A percentile compares a stretch with the other conserved stretches of the same genome.
phyloP scores from a whole-genome alignment of 2,113 vertebrate genomes.

The Columbina picui region DNA sequence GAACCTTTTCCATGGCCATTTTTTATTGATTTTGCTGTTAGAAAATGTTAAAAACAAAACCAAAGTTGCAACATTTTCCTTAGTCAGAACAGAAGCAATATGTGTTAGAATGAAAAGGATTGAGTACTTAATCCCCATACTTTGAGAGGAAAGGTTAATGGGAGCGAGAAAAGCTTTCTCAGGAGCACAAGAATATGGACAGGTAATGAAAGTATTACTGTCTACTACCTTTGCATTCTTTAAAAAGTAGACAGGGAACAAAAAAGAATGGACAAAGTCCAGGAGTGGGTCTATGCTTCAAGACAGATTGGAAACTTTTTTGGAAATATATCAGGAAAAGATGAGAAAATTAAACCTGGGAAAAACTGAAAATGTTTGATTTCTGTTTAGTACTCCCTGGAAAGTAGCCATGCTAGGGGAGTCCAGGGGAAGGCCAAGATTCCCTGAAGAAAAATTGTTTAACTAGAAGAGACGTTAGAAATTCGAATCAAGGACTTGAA shows the following conservation, averaged over 20 bases:
- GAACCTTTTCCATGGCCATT: background rate
- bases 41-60: background rate
- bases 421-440: background rate
- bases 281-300: background rate
- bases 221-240: background rate
- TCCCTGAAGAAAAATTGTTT: background rate
- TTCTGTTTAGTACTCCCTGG: background rate
- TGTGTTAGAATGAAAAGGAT: background rate
- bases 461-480: background rate
- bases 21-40: background rate
- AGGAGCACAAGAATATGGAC: background rate
- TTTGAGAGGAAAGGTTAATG: background rate
- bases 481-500: background rate
- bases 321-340: background rate
- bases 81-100: background rate
- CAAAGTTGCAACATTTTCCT: background rate
- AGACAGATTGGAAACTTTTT: background rate
- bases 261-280: background rate
- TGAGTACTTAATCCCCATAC: background rate
- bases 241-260: background rate
- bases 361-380: background rate
- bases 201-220: background rate
- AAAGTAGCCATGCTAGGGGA: background rate
- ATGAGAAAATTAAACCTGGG: background rate
- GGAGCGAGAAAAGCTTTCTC: background rate